Evolutionary conservation across 2,113 vertebrate genomes (phyloP), one percentile per base, ranked within the genome.

Genomic region (Rhabdornis inornatus): DNA sequence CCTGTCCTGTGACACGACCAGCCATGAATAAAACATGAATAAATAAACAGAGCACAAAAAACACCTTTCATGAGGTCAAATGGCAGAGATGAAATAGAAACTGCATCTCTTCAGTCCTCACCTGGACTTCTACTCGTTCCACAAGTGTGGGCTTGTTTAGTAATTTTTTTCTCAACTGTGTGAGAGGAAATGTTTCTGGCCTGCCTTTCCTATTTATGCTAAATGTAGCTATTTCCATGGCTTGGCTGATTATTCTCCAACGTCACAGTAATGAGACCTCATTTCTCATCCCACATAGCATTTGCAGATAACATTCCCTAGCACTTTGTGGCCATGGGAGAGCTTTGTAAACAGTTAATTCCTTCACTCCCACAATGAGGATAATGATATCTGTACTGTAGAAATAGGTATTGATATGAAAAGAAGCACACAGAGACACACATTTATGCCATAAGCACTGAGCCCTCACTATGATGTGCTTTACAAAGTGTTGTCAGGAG

Each of bases 41-140:
- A 53, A 49, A 45, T 13, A 23, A 72, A 53, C 1, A 1, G 72
- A 80, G 53, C 30, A 40, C 40, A 59, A 13, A n/a, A 15, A 33
- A 30, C 49, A 12, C 61, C 22, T 83, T 79, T 30, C 28, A 1
- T n/a, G 59, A 61, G 56, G 79, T 65, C 71, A 92, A 2, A 42
- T 35, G 39, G 42, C 85, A 93, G 90, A 83, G 31, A 37, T 63
- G 21, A 88, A 86, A 77, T 13, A 45, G 71, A 35, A 95, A 47
- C 59, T 63, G 44, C 2, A 1, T 50, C 59, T 66, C 68, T 45
- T 44, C 55, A 35, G 30, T 70, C 27, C 42, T 93, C 55, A 55
- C 35, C 75, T 80, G 33, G 68, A 23, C 18, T 57, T 55, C 5
- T 40, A 3, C 35, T 50, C 18, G 8, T 42, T 49, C 53, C 37